phyloP scores from a whole-genome alignment of 1,140 invertebrate species.

The Solenopsis invicta region DNA sequence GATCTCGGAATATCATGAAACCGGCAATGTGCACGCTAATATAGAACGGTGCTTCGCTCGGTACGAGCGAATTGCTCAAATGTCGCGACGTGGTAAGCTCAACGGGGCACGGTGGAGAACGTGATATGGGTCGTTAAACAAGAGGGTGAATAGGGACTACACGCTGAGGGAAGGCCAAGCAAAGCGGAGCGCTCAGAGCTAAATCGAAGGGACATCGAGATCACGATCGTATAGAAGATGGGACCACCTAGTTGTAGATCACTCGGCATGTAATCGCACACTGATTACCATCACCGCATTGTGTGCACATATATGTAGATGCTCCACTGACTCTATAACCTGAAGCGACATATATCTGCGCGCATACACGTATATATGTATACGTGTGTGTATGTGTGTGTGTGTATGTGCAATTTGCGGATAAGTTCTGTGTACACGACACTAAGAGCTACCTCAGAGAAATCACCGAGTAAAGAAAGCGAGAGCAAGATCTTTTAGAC shows the following conservation, averaged over 20 bases:
- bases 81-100: slow-evolving; percentile 2
- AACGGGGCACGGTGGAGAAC: slow-evolving; percentile 12
- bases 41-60: not conserved
- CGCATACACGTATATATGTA: not conserved
- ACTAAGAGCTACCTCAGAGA: not conserved
- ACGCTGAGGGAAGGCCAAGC: slow-evolving; percentile 23
- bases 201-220: slow-evolving; percentile 56
- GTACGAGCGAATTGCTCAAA: slow-evolving; percentile 25
- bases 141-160: slow-evolving; percentile 20
- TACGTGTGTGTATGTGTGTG: no score
- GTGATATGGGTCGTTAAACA: slow-evolving; percentile 48
- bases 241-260: slow-evolving; percentile 47
- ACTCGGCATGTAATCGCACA: slow-evolving; percentile 38
- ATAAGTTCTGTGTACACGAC: not conserved
- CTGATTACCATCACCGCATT: slow-evolving; percentile 29
- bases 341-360: slow-evolving; percentile 40
- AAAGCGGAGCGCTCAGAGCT: slow-evolving; percentile 6
- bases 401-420: not conserved
- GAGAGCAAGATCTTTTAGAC: slow-evolving; percentile 3
- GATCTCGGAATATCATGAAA: not conserved
- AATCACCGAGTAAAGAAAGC: slow-evolving; percentile 1
- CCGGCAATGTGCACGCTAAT: not conserved
- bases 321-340: slow-evolving; percentile 81
- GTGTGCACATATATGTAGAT: slow-evolving; percentile 61
- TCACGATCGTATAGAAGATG: slow-evolving; percentile 9